Percentiles rank a stretch among this genome's conserved stretches.
These are phyloP conservation scores for Podotricha telesiphe DNA, from an alignment of 2,888 invertebrate genomes.

Conservation along the genomic window DNA sequence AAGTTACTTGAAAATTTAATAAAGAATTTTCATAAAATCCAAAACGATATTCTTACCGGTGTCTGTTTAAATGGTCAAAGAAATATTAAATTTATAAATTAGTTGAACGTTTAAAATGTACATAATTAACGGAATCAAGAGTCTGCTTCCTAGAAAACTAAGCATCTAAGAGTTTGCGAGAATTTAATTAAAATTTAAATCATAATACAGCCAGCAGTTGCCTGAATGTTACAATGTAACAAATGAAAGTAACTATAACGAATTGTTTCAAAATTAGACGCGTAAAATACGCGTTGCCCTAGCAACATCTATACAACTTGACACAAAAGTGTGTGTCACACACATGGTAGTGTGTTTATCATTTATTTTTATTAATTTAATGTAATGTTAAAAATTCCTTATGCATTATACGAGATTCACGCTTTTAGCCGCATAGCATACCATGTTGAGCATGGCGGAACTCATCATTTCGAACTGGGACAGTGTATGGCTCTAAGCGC, in stretches of 20 bases:
- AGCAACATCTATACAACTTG: no score
- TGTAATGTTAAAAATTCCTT: no score
- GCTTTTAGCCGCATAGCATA: no score
- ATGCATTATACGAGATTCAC: no score
- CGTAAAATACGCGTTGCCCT: background rate
- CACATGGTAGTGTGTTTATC: no score
- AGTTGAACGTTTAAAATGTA: conserved; percentile 21
- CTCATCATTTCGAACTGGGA: no score
- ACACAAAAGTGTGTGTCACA: no score
- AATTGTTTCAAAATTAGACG: background rate
- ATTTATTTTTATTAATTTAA: no score
- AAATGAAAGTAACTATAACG: conserved; percentile 36
- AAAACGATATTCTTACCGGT: background rate
- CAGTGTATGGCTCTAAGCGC: no score
- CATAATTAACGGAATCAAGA: conserved; percentile 20
- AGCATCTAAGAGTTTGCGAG: conserved; percentile 26
- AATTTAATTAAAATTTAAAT: conserved; percentile 47
- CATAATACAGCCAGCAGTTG: conserved; percentile 44
- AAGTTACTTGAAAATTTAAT: no score
- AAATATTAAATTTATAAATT: conserved; percentile 39
- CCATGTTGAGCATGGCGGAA: no score
- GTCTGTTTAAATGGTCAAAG: conserved; percentile 27
- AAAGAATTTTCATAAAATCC: no score
- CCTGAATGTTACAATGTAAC: conserved; percentile 43
- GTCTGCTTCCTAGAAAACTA: conserved; percentile 20